These are phyloP conservation scores for Macrobrachium nipponense DNA, from an alignment of 1,140 invertebrate species.

Conservation along the genomic window DNA sequence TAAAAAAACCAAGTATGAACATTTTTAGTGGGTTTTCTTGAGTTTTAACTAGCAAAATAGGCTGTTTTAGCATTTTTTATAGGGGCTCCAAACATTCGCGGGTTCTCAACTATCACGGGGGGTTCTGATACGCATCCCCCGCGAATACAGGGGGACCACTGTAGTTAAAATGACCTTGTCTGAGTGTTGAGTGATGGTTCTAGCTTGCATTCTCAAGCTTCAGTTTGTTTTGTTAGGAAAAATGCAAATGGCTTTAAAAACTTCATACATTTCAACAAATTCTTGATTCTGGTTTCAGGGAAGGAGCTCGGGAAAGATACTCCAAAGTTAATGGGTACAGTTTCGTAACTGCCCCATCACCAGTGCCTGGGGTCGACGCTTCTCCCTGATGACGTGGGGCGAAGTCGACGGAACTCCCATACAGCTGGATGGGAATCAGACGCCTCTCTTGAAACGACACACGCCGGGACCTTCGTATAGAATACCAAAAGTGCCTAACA, in stretches of 20 bases:
- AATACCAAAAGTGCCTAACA: constrained; percentile 83
- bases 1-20: too few species aligned
- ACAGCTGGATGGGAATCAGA: constrained; percentile 71
- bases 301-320: constrained; percentile 78
- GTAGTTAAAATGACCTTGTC: too few species aligned
- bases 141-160: too few species aligned
- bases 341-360: constrained; percentile 88
- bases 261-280: background rate
- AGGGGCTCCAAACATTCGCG: too few species aligned
- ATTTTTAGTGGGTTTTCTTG: too few species aligned
- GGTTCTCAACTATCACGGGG: too few species aligned
- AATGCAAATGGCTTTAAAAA: background rate
- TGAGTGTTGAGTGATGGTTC: too few species aligned
- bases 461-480: constrained; percentile 78
- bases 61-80: too few species aligned
- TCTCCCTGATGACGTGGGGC: constrained; percentile 99
- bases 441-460: constrained; percentile 65
- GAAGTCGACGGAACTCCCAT: constrained; percentile 98
- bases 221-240: too few species aligned
- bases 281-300: constrained; percentile 14
- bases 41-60: too few species aligned
- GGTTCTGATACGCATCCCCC: too few species aligned
- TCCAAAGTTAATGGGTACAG: constrained; percentile 80
- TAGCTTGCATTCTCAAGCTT: too few species aligned
- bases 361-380: constrained; percentile 84